Conservation (phyloP, 2,113 vertebrate genomes). For the Phylloscopus trochilus region DNA sequence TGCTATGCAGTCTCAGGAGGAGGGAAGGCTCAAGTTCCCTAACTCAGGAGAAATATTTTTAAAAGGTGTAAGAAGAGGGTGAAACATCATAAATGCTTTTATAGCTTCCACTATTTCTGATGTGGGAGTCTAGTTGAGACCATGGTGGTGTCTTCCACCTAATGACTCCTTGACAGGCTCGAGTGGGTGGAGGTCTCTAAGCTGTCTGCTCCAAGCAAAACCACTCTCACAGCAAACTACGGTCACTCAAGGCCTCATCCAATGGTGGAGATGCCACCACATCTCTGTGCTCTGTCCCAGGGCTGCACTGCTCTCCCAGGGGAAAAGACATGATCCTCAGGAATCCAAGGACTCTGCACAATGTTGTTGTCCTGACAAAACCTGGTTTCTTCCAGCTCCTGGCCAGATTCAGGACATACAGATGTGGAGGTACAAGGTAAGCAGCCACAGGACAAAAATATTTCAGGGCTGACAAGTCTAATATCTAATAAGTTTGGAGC, state of each 20-base stretch:
- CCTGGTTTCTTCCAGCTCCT: background rate
- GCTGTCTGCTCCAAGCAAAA: background rate
- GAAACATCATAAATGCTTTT: background rate
- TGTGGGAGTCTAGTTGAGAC: background rate
- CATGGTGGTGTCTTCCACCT: background rate
- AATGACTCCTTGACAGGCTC: background rate
- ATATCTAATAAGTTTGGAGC: background rate
- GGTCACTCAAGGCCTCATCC: background rate
- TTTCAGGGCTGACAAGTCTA: background rate
- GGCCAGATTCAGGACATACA: background rate
- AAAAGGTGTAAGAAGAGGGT: background rate
- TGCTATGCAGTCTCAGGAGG: background rate
- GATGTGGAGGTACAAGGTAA: background rate
- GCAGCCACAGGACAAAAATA: background rate
- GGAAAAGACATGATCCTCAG: background rate
- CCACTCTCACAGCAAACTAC: background rate
- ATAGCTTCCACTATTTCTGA: background rate
- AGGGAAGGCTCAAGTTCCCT: background rate
- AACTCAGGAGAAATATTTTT: background rate
- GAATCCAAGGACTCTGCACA: background rate
- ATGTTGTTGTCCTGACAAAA: background rate
- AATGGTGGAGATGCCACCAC: background rate
- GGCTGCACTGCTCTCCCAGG: background rate
- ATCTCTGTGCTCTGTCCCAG: background rate
- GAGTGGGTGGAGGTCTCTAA: background rate